Base-by-base conservation (phyloP, 1,140 invertebrate genomes). In the Homalodisca vitripennis region DNA sequence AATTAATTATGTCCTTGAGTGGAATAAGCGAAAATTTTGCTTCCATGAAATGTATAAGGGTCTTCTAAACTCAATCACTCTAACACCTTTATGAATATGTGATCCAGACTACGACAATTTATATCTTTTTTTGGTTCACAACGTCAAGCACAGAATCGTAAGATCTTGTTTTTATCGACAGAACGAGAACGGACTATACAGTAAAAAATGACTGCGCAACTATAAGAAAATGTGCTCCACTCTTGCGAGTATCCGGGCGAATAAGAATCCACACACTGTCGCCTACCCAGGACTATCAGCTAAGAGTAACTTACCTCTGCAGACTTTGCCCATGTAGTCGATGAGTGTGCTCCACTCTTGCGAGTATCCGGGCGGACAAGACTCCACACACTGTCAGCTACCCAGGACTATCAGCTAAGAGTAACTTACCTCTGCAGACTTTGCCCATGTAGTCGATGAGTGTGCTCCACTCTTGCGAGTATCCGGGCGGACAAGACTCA, bases 301-400 rank as follows among this genome's bases (percentile, higher is more conserved):
- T 82, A n/a, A n/a, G n/a, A n/a, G n/a, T n/a, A n/a, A 48, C 32
- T 63, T 65, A 75, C 83, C 82, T 46, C 79, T 80, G 73, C 88
- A 89, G 3, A 88, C 81, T 20, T 80, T 78, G 0, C 87, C 87
- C 86, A 89, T 88, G 73, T 87, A 88, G 72, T 88, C 86, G 3
- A 85, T 83, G 67, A n/a, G n/a, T n/a, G n/a, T n/a, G n/a, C n/a
- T n/a, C 86, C 86, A 88, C 71, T 85, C 82, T 26, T 82, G 80
- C 22, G 80, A 75, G 74, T 88, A 86, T 26, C 87, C 87, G 2
- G 82, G 76, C 3, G 87, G 87, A 76, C 88, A 89, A 26, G 76
- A 77, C 17, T 85, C 81, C 0, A 86, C 85, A 73, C 87, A 89
- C 62, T 81, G 77, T 31, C 84, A 76, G 0, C 80, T 78, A 22